A percentile compares a stretch with the other conserved stretches of the same genome.
Evolutionary conservation across 2,888 invertebrate genomes (phyloP).

Genomic region (Anoplius nigerrimus): DNA sequence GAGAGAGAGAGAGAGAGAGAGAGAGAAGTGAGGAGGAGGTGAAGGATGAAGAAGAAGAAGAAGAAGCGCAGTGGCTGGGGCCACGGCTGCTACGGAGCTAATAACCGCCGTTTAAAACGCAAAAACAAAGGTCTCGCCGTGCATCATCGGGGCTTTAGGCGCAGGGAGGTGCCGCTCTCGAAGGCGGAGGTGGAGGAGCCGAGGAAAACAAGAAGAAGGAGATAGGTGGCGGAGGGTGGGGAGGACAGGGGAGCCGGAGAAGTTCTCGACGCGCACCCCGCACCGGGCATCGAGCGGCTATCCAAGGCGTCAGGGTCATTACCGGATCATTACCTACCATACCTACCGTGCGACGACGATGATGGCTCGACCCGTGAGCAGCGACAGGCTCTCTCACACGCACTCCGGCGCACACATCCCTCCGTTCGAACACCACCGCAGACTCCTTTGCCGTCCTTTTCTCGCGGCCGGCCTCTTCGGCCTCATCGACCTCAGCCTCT

Average conservation of each 20-base stretch:
- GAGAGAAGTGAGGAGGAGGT: slow-evolving; percentile 22
- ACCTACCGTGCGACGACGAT: slow-evolving; percentile 71
- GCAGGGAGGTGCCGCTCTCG: not conserved
- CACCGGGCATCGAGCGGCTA: slow-evolving; percentile 47
- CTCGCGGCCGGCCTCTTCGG: no score
- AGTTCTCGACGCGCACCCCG: slow-evolving; percentile 37
- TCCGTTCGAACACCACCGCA: slow-evolving; percentile 5
- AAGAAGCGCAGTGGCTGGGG: slow-evolving; percentile 34
- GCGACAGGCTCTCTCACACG: slow-evolving; percentile 10
- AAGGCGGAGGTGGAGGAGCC: slow-evolving; percentile 34
- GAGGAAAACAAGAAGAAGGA: slow-evolving; percentile 32
- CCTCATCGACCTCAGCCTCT: no score
- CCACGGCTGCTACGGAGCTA: slow-evolving; percentile 57
- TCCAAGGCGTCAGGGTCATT: slow-evolving; percentile 73
- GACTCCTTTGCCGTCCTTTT: no score
- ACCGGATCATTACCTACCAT: slow-evolving; percentile 74
- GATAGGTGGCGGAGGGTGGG: slow-evolving; percentile 19
- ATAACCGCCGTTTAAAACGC: slow-evolving; percentile 72
- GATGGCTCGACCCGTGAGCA: slow-evolving; percentile 46
- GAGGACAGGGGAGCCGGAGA: slow-evolving; percentile 31
- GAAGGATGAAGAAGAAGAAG: slow-evolving; percentile 21
- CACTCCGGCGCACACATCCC: slow-evolving; percentile 7
- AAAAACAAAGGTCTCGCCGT: slow-evolving; percentile 64
- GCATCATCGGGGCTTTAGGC: slow-evolving; percentile 41
- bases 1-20: slow-evolving; percentile 23